Evolutionary conservation across 2,113 vertebrate species (phyloP).

Genomic region (Saccopteryx leptura): DNA sequence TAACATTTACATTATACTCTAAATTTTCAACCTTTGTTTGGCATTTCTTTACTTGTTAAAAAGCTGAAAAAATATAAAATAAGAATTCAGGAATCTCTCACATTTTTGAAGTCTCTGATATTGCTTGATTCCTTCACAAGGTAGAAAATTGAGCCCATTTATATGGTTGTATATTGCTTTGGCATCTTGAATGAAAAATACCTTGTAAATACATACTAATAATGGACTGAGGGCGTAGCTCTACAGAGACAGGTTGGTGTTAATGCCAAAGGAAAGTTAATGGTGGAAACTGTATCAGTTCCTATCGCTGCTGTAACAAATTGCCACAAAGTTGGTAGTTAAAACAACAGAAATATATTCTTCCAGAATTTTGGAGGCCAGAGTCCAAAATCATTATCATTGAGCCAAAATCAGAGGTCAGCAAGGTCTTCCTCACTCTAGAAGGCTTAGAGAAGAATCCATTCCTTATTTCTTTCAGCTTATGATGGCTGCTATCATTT

Average conservation of each 20-base stretch:
- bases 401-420: background rate
- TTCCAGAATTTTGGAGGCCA: background rate
- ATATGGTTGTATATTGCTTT: conserved; percentile 19
- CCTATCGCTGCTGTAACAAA: background rate
- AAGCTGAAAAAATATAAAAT: background rate
- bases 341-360: background rate
- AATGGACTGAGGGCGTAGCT: background rate
- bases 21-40: background rate
- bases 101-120: background rate
- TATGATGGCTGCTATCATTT: background rate
- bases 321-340: background rate
- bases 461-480: background rate
- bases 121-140: background rate
- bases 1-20: background rate
- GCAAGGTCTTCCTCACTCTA: background rate
- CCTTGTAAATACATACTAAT: background rate
- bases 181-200: background rate
- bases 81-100: background rate
- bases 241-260: background rate
- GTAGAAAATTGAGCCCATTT: conserved; percentile 33
- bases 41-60: conserved; percentile 13
- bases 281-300: background rate
- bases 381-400: background rate
- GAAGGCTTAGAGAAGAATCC: background rate
- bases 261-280: conserved; percentile 26